Percentiles rank a stretch among this genome's conserved stretches.
phyloP scores from a whole-genome alignment of 2,113 vertebrate species.

The Sphaerodactylus townsendi region DNA sequence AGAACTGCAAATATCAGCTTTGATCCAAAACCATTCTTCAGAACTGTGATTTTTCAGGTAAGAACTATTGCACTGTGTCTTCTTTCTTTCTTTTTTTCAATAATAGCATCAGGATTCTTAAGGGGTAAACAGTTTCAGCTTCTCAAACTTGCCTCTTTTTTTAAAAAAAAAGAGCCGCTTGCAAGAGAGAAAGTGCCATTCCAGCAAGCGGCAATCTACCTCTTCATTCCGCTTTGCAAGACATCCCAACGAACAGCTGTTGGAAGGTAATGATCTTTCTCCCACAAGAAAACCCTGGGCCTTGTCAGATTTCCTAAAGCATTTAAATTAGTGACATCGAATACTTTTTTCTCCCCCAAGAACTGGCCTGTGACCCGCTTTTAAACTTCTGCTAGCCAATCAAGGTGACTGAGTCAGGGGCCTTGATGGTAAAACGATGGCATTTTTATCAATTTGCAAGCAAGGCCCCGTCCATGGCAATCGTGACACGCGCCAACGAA shows the following conservation, averaged over 20 bases:
- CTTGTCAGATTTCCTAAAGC: conserved; percentile 16
- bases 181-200: not conserved
- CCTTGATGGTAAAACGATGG: not conserved
- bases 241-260: not conserved
- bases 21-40: not conserved
- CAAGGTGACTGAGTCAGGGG: not conserved
- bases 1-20: not conserved
- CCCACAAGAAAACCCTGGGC: not conserved
- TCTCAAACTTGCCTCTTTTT: not conserved
- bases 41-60: not conserved
- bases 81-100: not conserved
- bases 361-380: not conserved
- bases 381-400: conserved; percentile 7
- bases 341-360: not conserved
- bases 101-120: not conserved
- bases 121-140: not conserved
- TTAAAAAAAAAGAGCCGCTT: not conserved
- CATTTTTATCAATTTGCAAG: conserved; percentile 16
- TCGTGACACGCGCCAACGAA: conserved; percentile 4
- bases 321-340: not conserved
- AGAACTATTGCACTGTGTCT: not conserved
- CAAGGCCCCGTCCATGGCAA: not conserved
- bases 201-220: not conserved
- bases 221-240: not conserved
- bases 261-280: conserved; percentile 14